Percentiles rank a stretch among this genome's conserved stretches.
Conservation (phyloP, 2,888 invertebrate genomes). For the Siphlonurus alternatus region DNA sequence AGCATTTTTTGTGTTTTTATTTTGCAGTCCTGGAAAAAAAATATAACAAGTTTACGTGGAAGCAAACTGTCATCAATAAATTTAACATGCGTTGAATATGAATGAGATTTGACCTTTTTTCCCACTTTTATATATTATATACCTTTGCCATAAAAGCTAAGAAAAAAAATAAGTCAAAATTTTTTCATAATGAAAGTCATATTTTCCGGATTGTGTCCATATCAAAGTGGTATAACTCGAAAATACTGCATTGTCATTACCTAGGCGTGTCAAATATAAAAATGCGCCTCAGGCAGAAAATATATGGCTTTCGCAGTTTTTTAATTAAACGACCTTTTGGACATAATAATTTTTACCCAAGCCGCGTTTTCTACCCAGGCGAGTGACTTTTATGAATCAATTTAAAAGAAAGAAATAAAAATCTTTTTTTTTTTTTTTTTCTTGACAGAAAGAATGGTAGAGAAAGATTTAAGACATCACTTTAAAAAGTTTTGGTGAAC, state of each 20-base stretch:
- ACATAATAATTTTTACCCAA: neutral
- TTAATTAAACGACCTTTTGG: neutral
- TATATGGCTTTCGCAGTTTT: neutral
- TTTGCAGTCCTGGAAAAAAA: no score
- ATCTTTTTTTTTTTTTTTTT: neutral
- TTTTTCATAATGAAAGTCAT: neutral
- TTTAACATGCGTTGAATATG: neutral
- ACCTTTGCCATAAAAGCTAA: neutral
- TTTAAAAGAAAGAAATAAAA: neutral
- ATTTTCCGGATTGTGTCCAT: neutral
- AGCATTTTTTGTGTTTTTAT: no score
- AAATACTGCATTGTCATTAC: neutral
- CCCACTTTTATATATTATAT: neutral
- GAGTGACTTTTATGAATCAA: neutral
- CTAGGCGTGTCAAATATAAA: neutral
- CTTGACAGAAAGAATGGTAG: neutral
- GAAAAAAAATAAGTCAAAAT: neutral
- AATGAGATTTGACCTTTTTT: neutral
- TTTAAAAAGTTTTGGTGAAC: neutral
- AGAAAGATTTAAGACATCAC: neutral
- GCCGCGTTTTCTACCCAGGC: neutral
- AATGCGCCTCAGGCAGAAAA: neutral
- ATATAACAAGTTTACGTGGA: no score
- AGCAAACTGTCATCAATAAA: neutral
- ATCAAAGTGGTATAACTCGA: neutral